phyloP scores from a whole-genome alignment of 2,113 vertebrate genomes.

The Cebus imitator region DNA sequence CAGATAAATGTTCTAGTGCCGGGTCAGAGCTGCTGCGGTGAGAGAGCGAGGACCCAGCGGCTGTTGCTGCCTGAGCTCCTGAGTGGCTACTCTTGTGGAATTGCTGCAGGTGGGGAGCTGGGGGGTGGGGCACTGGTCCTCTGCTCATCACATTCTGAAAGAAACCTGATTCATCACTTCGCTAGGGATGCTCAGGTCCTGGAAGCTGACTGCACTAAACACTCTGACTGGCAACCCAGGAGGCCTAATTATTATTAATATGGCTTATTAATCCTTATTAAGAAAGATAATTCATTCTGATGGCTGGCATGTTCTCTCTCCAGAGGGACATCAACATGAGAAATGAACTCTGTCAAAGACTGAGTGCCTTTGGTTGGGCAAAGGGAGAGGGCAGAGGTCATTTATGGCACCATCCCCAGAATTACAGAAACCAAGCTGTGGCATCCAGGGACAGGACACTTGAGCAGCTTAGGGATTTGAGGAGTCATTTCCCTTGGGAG shows the following conservation, averaged over 20 bases:
- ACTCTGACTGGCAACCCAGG: not conserved
- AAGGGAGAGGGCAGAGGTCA: not conserved
- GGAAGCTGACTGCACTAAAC: not conserved
- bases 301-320: not conserved
- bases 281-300: not conserved
- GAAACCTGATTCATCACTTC: not conserved
- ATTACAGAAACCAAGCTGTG: not conserved
- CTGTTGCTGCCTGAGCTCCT: not conserved
- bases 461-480: rapidly evolving
- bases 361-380: not conserved
- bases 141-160: not conserved
- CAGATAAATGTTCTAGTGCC: not conserved
- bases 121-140: not conserved
- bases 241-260: not conserved
- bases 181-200: not conserved
- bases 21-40: rapidly evolving
- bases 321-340: not conserved
- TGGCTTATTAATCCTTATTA: not conserved
- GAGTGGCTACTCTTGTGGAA: rapidly evolving
- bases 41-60: rapidly evolving
- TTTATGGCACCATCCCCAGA: not conserved
- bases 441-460: rapidly evolving
- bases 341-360: not conserved
- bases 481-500: not conserved
- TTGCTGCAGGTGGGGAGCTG: rapidly evolving